phyloP scores from a whole-genome alignment of 1,140 invertebrate species.

The Samia ricini region DNA sequence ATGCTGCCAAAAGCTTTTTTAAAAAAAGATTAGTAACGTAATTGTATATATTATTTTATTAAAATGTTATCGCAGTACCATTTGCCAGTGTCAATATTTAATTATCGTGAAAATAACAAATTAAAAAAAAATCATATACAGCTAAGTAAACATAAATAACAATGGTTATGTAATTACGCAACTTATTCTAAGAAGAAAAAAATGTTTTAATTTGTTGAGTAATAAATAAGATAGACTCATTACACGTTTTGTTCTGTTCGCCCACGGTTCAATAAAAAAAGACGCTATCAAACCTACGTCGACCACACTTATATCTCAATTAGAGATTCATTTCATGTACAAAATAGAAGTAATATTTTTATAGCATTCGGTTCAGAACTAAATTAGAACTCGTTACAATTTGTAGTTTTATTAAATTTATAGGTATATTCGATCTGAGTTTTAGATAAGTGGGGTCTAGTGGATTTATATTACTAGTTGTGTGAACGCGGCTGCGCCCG shows the following conservation, averaged over 20 bases:
- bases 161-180: not conserved
- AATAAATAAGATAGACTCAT: not conserved
- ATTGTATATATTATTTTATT: too few species aligned
- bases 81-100: not conserved
- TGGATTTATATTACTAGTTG: too few species aligned
- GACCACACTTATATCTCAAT: not conserved
- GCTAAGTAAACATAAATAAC: not conserved
- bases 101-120: too few species aligned
- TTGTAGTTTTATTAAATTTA: not conserved
- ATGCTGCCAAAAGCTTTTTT: too few species aligned
- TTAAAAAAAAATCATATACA: too few species aligned
- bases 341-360: not conserved
- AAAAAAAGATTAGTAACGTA: too few species aligned
- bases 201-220: not conserved
- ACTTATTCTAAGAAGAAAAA: not conserved
- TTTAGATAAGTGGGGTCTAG: not conserved
- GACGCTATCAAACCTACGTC: conserved; percentile 9
- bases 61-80: not conserved
- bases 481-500: too few species aligned
- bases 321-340: not conserved
- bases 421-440: not conserved
- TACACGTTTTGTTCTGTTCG: not conserved
- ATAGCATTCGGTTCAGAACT: not conserved
- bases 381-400: not conserved
- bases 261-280: conserved; percentile 6